Evolutionary conservation across 2,113 vertebrate genomes (phyloP).

Genomic region (Canis aureus): DNA sequence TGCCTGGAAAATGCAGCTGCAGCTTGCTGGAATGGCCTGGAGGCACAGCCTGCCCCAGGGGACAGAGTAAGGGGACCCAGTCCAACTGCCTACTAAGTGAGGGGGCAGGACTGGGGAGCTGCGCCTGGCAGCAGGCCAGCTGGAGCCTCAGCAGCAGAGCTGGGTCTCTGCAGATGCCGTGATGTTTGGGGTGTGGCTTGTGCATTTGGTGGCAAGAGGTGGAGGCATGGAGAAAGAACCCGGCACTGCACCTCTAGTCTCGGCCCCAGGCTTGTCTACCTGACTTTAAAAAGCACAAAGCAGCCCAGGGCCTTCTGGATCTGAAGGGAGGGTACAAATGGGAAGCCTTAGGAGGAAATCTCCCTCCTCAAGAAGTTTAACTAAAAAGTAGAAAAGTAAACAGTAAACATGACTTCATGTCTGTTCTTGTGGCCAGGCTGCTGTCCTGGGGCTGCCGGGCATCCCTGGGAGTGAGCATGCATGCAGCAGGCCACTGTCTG

Average conservation of each 20-base stretch:
- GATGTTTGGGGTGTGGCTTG: not conserved
- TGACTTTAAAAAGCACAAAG: not conserved
- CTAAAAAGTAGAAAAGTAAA: not conserved
- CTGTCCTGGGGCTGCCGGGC: not conserved
- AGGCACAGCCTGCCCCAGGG: not conserved
- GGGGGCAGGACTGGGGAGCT: not conserved
- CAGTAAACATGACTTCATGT: not conserved
- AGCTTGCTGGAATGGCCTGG: slow-evolving; percentile 63
- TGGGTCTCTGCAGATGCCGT: not conserved
- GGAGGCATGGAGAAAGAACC: not conserved
- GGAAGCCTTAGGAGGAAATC: not conserved
- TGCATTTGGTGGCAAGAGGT: not conserved
- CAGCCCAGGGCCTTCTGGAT: not conserved
- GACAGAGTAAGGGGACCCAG: not conserved
- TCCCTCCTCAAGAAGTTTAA: not conserved
- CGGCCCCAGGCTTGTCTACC: not conserved
- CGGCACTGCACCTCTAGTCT: accelerated
- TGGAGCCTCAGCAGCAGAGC: not conserved
- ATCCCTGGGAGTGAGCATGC: not conserved
- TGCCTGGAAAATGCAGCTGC: slow-evolving; percentile 80
- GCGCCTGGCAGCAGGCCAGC: not conserved
- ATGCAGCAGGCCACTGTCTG: not conserved
- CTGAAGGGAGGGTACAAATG: not conserved
- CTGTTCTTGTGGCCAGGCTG: not conserved
- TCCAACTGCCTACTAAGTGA: not conserved